Evolutionary conservation across 1,140 invertebrate genomes (phyloP).

Genomic region (Apis cerana): DNA sequence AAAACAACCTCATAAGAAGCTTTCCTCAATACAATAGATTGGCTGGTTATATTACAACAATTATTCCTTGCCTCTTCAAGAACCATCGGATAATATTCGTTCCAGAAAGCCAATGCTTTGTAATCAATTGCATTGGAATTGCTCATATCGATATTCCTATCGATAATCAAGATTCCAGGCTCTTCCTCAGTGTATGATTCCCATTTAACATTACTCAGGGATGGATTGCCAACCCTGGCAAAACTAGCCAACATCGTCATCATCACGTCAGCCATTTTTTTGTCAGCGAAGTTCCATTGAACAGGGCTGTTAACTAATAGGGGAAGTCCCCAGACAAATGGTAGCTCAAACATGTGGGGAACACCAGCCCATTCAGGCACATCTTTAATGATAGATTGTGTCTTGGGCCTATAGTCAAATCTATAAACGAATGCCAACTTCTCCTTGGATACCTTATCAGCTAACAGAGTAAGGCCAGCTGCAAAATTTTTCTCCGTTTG

Average conservation of each 20-base stretch:
- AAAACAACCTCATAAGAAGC: conserved; percentile 12
- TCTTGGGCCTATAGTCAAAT: conserved; percentile 88
- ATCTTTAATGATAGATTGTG: conserved; percentile 82
- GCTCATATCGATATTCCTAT: conserved; percentile 88
- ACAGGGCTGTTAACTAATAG: conserved; percentile 79
- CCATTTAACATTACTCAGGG: conserved; percentile 86
- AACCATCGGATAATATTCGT: conserved; percentile 89
- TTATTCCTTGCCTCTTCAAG: conserved; percentile 84
- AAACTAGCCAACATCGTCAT: conserved; percentile 90
- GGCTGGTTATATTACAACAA: conserved; percentile 84
- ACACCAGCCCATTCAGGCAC: conserved; percentile 88
- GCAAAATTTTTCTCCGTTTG: conserved; percentile 88
- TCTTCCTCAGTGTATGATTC: conserved; percentile 84
- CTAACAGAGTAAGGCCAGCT: conserved; percentile 85
- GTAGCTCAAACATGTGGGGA: conserved; percentile 89
- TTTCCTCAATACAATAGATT: conserved; percentile 31
- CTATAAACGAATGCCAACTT: conserved; percentile 86
- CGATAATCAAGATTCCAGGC: conserved; percentile 87
- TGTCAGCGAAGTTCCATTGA: conserved; percentile 88
- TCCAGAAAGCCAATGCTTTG: conserved; percentile 90
- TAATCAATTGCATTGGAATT: conserved; percentile 85
- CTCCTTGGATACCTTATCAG: conserved; percentile 84
- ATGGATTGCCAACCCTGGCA: conserved; percentile 86
- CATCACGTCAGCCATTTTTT: conserved; percentile 87
- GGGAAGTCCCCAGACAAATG: conserved; percentile 89